Evolutionary conservation across 1,140 invertebrate species (phyloP).

Genomic region (Halictus rubicundus): DNA sequence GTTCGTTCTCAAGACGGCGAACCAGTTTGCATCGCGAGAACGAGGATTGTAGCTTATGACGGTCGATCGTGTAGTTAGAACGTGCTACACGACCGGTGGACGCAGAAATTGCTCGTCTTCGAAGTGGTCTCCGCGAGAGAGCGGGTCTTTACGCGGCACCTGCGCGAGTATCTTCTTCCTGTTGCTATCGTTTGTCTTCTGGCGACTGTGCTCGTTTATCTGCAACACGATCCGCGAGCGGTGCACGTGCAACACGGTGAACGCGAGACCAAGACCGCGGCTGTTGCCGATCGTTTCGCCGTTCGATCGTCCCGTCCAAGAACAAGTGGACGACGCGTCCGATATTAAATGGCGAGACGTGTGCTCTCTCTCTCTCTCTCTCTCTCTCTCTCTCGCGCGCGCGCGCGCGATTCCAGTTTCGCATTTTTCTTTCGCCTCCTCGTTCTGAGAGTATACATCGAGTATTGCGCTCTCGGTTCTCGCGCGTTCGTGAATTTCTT

Average conservation of each 20-base stretch:
- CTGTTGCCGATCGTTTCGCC: neutral
- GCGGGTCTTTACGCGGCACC: neutral
- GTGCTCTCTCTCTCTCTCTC: no score
- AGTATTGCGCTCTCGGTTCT: neutral
- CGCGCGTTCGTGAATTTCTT: neutral
- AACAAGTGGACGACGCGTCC: constrained; percentile 3
- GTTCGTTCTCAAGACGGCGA: no score
- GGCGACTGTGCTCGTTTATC: constrained; percentile 51
- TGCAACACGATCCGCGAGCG: constrained; percentile 59
- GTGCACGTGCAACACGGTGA: constrained; percentile 47
- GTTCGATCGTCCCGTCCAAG: neutral
- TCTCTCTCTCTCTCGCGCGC: no score
- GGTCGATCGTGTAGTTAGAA: no score
- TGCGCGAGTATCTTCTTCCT: constrained; percentile 44
- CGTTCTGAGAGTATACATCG: neutral
- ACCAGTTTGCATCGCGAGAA: no score
- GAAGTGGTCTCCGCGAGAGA: neutral
- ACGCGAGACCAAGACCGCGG: neutral
- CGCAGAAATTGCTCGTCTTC: neutral
- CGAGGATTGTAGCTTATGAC: no score
- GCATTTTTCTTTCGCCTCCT: neutral
- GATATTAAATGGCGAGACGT: neutral
- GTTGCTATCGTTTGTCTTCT: constrained; percentile 48
- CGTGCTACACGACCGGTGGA: neutral
- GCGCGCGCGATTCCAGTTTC: constrained; percentile 10